Evolutionary conservation across 1,140 invertebrate genomes (phyloP).

Genomic region (Galleria mellonella): DNA sequence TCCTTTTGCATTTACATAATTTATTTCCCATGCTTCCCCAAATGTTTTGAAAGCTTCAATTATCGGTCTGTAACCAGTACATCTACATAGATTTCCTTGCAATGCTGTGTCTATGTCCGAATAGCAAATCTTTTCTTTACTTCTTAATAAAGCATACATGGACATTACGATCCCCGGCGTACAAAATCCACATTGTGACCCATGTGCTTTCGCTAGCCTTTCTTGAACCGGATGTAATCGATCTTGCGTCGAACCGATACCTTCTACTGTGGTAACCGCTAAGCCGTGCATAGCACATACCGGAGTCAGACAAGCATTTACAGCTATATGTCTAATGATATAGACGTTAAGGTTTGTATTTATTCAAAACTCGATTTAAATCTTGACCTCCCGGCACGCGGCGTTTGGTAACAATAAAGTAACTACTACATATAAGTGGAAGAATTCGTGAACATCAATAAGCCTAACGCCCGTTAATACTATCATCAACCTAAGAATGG

Average conservation of each 20-base stretch:
- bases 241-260: constrained; percentile 83
- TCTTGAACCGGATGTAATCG: constrained; percentile 90
- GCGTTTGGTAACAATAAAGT: no score
- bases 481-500: no score
- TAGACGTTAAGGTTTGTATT: constrained; percentile 13
- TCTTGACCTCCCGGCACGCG: no score
- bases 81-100: constrained; percentile 93
- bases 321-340: constrained; percentile 84
- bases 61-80: constrained; percentile 93
- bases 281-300: constrained; percentile 88
- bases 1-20: constrained; percentile 18
- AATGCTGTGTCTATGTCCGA: constrained; percentile 87
- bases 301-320: constrained; percentile 92
- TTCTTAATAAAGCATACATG: constrained; percentile 90
- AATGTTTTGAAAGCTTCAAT: constrained; percentile 91
- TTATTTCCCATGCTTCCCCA: constrained; percentile 81
- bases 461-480: no score
- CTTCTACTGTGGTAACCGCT: constrained; percentile 93
- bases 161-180: constrained; percentile 96
- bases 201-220: constrained; percentile 89
- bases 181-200: constrained; percentile 95
- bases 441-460: no score
- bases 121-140: constrained; percentile 73
- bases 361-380: background rate
- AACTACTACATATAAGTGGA: no score